Conservation (phyloP, 2,888 invertebrate species). For the Hanleya hanleyi region DNA sequence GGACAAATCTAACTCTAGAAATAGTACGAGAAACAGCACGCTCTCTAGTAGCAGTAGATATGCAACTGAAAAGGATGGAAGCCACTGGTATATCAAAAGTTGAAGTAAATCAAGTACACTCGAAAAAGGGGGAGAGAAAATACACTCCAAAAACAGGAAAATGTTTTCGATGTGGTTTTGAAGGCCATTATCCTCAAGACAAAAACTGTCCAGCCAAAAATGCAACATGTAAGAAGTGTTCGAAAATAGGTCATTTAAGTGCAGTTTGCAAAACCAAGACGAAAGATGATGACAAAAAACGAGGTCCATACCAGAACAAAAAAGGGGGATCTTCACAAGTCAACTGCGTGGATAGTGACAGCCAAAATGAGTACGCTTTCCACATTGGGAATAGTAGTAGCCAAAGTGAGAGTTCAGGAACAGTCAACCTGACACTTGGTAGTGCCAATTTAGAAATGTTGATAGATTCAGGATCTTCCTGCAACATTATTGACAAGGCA, state of each 20-base stretch:
- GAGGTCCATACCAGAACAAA: too few species aligned
- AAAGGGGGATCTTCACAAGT: not conserved
- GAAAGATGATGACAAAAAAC: too few species aligned
- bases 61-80: not conserved
- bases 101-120: not conserved
- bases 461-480: too few species aligned
- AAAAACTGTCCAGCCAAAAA: not conserved
- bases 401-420: too few species aligned
- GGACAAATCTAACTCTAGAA: not conserved
- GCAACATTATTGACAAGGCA: too few species aligned
- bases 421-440: too few species aligned
- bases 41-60: not conserved
- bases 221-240: not conserved
- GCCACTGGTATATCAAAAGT: not conserved
- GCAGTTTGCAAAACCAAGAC: not conserved
- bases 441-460: too few species aligned
- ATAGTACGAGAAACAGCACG: not conserved
- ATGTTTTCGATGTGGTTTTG: constrained; percentile 1
- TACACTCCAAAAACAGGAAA: not conserved
- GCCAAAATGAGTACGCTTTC: not conserved
- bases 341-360: not conserved
- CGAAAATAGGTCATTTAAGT: not conserved
- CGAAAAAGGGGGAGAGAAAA: not conserved
- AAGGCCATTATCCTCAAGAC: not conserved
- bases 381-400: too few species aligned